Conservation (phyloP, 2,113 vertebrate species). For the Amphilophus citrinellus region DNA sequence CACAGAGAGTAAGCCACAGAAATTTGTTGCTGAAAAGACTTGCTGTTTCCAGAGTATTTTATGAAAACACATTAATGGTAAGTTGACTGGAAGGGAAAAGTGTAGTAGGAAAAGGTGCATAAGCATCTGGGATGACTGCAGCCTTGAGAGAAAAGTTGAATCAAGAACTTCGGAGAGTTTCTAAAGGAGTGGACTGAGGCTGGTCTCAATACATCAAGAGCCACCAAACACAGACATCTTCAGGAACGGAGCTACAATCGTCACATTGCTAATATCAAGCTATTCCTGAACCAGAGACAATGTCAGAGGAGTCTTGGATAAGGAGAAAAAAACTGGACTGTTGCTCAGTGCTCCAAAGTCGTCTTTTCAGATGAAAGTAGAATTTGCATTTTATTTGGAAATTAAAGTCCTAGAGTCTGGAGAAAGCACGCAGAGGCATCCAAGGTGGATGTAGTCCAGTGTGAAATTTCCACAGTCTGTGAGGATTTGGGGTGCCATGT, state of each 20-base stretch:
- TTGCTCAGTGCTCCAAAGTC: background rate
- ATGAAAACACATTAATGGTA: background rate
- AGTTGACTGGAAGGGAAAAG: fast-evolving
- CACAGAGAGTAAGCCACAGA: background rate
- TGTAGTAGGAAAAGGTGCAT: background rate
- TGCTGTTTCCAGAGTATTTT: background rate
- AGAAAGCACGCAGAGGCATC: background rate
- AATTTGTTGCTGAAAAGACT: background rate
- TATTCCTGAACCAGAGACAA: background rate
- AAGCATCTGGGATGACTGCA: background rate
- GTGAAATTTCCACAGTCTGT: background rate
- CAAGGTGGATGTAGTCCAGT: background rate
- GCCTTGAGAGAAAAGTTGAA: background rate
- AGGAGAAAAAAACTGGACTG: background rate
- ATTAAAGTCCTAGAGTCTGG: background rate
- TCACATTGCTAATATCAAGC: background rate
- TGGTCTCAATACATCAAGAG: background rate
- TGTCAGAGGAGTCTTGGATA: no score
- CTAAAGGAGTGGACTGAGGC: background rate
- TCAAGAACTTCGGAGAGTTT: background rate
- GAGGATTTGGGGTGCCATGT: background rate
- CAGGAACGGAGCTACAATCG: background rate
- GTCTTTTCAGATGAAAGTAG: constrained; percentile 1
- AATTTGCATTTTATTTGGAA: background rate
- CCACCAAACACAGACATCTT: background rate